Base-by-base conservation (phyloP, 1,140 invertebrate species). In the Aethina tumida region DNA sequence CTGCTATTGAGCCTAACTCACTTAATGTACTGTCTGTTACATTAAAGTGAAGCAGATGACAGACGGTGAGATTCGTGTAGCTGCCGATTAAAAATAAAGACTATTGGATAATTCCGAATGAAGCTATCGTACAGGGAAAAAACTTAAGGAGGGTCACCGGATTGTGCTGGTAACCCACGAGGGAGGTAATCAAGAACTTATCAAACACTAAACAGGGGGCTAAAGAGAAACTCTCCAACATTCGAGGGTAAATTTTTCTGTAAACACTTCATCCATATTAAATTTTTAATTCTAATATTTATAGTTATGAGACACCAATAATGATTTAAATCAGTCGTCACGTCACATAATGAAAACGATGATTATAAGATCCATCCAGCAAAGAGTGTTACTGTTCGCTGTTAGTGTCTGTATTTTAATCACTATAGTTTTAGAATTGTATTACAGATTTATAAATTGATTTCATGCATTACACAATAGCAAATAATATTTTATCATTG, bases 101-200 rank as follows among this genome's bases (percentile, higher is more conserved):
- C 60, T 95, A n/a, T 62, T 95, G 8, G 85, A 93, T 54, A 89
- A 90, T 53, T 85, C 88, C 0, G 91, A 94, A 51, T 70, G 73
- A 37, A 68, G 95, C 35, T 90, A 95, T 55, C 65, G 86, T 15
- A 73, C 81, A 1, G 81, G 84, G 5, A 75, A 81, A 50, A 75
- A 76, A 22, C 65, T 95, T 4, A 80, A 83, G 0, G 84, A 91
- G 52, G 87, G 89, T 0, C 94, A 94, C 66, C 71, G 81, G 35
- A 75, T 91, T 24, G 71, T 84, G 9, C 46, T 96, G 24, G 91
- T 95, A 68, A 92, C 90, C 1, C 87, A 93, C 65, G 77, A 83
- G 63, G 79, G 92, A 29, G 89, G 89, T 3, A 71, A 77, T 1
- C 74, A 80, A 81, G 41, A 87, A 93, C 61, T 66, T 95, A 18